Evolutionary conservation across 2,113 vertebrate species (phyloP).

Genomic region (Chloropsis hardwickii): DNA sequence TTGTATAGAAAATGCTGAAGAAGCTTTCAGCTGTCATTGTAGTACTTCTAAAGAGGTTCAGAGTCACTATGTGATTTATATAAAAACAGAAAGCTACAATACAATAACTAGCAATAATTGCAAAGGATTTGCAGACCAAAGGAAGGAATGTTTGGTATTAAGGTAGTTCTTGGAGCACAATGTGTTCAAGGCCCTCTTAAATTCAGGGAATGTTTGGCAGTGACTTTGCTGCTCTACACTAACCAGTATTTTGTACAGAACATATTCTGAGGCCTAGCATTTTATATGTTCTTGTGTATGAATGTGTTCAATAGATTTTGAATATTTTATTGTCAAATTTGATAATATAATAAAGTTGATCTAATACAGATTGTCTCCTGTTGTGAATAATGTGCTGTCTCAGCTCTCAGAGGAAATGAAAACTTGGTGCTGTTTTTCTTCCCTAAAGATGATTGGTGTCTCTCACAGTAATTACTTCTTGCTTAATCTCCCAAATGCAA

Average conservation of each 20-base stretch:
- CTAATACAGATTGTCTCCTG: conserved; percentile 15
- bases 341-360: conserved; percentile 70
- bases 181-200: conserved; percentile 40
- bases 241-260: conserved; percentile 69
- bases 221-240: conserved; percentile 57
- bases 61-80: conserved; percentile 54
- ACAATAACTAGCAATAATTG: conserved; percentile 62
- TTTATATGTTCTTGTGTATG: conserved; percentile 64
- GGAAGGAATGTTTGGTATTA: conserved; percentile 35
- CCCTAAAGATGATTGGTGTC: neutral
- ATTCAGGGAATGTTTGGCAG: conserved; percentile 64
- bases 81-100: conserved; percentile 18
- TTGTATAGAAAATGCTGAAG: conserved; percentile 6
- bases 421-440: neutral
- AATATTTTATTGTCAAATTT: conserved; percentile 65
- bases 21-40: neutral
- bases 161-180: conserved; percentile 44
- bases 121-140: conserved; percentile 60
- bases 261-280: conserved; percentile 47
- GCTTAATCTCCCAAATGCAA: neutral
- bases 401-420: neutral
- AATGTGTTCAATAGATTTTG: conserved; percentile 42
- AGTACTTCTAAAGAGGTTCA: conserved; percentile 6
- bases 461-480: neutral
- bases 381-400: neutral